Evolutionary conservation across 2,113 vertebrate genomes (phyloP), one percentile per base, ranked within the genome.

Genomic region (Rhodinocichla rosea): DNA sequence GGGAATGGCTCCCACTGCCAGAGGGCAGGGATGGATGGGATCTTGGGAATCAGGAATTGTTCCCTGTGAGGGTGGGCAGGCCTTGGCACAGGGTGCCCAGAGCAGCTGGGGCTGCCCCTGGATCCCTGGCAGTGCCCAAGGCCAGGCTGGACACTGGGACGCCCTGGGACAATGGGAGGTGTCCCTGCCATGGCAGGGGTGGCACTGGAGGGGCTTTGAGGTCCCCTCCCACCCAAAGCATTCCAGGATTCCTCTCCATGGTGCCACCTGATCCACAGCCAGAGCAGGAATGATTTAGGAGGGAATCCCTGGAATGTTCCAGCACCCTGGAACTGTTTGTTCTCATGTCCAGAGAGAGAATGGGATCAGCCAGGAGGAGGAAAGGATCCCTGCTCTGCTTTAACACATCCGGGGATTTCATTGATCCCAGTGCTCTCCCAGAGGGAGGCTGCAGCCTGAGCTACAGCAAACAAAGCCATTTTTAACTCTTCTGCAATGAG

Each of bases 281-380:
- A 23, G 12, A 22, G 33, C 64, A 27, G 71, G n/a, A 5, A 5
- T 2, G 5, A 24, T 37, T 50, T 10, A 6, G 26, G 16, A 42
- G 13, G 20, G 33, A 24, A 1, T 0, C 1, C 1, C 33, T 71
- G 47, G 39, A 40, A 56, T 14, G 10, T 42, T 53, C 45, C 2
- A 6, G 50, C 35, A 35, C 17, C 39, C 15, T 4, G 22, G 85
- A 52, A 19, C 24, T 44, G 24, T 16, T 64, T 10, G 1, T n/a
- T 76, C 63, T n/a, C 15, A 2, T 57, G 45, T 13, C 9, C 17
- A 45, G 59, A 27, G 3, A 19, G n/a, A 57, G 6, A 6, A 27
- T 13, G 62, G 55, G 90, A 73, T 45, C 50, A 35, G 75, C 30
- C 62, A 71, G 62, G 57, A 68, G 67, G 23, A 75, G 70, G 23